Conservation (phyloP, 2,888 invertebrate species). For the Malthinus seriepunctatus region DNA sequence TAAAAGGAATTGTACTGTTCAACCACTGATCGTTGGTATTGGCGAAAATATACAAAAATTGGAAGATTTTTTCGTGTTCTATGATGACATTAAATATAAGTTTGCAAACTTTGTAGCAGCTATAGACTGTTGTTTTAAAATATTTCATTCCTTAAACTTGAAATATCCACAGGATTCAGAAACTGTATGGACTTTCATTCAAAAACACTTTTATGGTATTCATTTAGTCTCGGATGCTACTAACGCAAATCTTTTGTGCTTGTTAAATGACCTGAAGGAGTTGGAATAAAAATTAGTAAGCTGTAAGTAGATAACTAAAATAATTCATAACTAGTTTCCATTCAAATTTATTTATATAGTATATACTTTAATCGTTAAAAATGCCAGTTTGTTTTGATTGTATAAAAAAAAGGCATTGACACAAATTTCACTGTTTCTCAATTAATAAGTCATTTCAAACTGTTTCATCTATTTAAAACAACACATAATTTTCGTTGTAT, state of each 20-base stretch:
- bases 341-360: too few species aligned
- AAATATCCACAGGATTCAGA: too few species aligned
- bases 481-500: neutral
- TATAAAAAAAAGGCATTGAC: neutral
- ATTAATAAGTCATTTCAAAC: neutral
- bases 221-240: neutral
- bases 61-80: neutral
- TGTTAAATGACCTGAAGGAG: neutral
- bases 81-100: constrained; percentile 1
- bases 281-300: too few species aligned
- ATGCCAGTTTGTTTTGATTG: neutral
- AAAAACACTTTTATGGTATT: neutral
- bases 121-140: neutral
- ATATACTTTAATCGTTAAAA: too few species aligned
- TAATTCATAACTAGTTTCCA: too few species aligned
- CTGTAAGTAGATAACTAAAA: too few species aligned
- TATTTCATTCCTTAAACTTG: too few species aligned
- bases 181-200: neutral
- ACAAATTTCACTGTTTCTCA: neutral
- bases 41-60: neutral
- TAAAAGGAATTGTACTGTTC: neutral
- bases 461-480: neutral
- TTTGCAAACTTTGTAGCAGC: neutral
- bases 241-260: neutral
- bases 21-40: neutral